A percentile compares a stretch with the other conserved stretches of the same genome.
Evolutionary conservation across 1,140 invertebrate genomes (phyloP).

Genomic region (Papilio aristodemus): DNA sequence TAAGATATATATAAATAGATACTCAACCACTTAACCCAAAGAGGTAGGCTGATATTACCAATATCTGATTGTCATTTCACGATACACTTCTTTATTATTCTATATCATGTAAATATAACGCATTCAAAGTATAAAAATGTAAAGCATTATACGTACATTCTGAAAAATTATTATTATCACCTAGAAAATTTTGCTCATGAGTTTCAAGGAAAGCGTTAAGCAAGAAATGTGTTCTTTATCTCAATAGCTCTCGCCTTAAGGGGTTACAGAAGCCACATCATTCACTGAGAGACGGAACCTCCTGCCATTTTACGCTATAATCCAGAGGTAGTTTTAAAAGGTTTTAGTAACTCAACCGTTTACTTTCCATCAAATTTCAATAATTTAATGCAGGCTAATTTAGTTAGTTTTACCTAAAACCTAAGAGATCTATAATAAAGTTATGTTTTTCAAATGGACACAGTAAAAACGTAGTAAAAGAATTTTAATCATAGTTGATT

Average conservation of each 20-base stretch:
- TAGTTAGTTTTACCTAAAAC: no score
- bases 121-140: neutral
- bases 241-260: neutral
- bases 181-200: neutral
- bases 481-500: no score
- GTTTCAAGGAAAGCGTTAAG: neutral
- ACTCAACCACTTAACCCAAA: no score
- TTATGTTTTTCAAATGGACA: no score
- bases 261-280: slow-evolving; percentile 2
- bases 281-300: neutral
- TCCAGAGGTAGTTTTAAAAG: neutral
- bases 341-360: neutral
- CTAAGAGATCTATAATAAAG: no score
- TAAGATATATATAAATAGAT: no score
- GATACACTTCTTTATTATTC: no score
- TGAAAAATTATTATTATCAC: neutral
- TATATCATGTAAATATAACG: no score
- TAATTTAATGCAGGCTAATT: no score
- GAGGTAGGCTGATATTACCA: no score
- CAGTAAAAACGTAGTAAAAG: no score
- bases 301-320: neutral
- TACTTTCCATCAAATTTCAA: no score
- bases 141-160: neutral
- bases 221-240: neutral
- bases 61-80: neutral